These are phyloP conservation scores for Drosophila prolongata DNA, from an alignment of 2,888 invertebrate genomes.

Conservation along the genomic window DNA sequence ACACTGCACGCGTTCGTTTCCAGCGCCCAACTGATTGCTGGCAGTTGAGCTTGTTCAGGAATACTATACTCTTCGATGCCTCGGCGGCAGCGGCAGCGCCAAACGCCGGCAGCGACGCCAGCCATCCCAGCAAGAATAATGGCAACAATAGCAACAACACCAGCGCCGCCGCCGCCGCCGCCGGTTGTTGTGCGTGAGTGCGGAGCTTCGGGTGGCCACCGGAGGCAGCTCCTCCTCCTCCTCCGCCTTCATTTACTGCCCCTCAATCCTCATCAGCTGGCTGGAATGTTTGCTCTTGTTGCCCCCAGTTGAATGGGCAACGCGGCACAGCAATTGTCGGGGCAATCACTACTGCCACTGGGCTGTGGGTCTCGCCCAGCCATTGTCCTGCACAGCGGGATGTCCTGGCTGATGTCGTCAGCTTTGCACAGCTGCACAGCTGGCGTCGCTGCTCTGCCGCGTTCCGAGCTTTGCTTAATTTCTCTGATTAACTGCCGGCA, in stretches of 20 bases:
- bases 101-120: constrained; percentile 37
- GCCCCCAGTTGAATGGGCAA: constrained; percentile 11
- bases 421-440: constrained; percentile 27
- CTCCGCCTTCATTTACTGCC: neutral
- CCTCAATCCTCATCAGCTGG: constrained; percentile 14
- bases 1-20: constrained; percentile 80
- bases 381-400: constrained; percentile 61
- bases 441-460: constrained; percentile 24
- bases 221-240: constrained; percentile 9
- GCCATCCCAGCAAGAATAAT: constrained; percentile 43
- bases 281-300: constrained; percentile 32
- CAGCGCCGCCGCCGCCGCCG: neutral
- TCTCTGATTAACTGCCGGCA: constrained; percentile 66
- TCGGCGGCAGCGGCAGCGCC: constrained; percentile 45
- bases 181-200: constrained; percentile 18
- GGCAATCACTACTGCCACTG: constrained; percentile 25
- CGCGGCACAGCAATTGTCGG: constrained; percentile 43
- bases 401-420: constrained; percentile 30
- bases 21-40: constrained; percentile 78
- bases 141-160: constrained; percentile 28
- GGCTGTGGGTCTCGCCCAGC: constrained; percentile 36
- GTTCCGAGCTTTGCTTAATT: constrained; percentile 59
- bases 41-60: constrained; percentile 51
- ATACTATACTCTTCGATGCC: constrained; percentile 36
- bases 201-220: constrained; percentile 10